These are phyloP conservation scores for Albula goreensis DNA, from an alignment of 2,113 vertebrate species.

Conservation along the genomic window DNA sequence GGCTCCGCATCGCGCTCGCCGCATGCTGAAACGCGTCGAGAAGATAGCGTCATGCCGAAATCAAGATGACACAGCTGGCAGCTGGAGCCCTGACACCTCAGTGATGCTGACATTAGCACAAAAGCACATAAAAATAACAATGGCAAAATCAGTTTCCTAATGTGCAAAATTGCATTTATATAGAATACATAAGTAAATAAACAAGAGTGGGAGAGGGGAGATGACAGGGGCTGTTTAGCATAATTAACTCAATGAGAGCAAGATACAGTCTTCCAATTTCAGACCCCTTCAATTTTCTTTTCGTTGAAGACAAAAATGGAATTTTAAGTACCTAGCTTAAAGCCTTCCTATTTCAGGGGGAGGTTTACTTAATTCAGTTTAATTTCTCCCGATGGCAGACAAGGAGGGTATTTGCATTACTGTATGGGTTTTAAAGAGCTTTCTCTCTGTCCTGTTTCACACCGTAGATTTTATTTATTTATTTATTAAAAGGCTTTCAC, in stretches of 20 bases:
- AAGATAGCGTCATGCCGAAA: background rate
- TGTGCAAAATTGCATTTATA: background rate
- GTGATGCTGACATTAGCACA: slow-evolving; percentile 3
- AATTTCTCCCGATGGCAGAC: slow-evolving; percentile 13
- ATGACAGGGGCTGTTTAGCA: background rate
- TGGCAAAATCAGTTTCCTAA: background rate
- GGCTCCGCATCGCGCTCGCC: background rate
- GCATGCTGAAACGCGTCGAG: background rate
- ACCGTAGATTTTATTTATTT: background rate
- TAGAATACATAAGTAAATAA: no score
- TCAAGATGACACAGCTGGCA: background rate
- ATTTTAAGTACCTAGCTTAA: slow-evolving; percentile 28
- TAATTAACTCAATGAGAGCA: slow-evolving; percentile 21
- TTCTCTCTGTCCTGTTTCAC: slow-evolving; percentile 1
- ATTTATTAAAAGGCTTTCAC: background rate
- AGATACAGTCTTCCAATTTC: background rate
- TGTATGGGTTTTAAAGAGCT: background rate
- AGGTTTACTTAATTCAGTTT: slow-evolving; percentile 28
- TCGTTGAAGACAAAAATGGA: slow-evolving; percentile 17
- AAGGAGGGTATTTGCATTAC: slow-evolving; percentile 1
- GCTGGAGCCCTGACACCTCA: background rate
- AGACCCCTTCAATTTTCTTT: slow-evolving; percentile 18
- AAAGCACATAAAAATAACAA: slow-evolving; percentile 9
- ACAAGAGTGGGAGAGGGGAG: background rate
- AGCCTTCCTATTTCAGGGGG: slow-evolving; percentile 7